phyloP scores from a whole-genome alignment of 2,888 invertebrate genomes.

The Bembecia ichneumoniformis region DNA sequence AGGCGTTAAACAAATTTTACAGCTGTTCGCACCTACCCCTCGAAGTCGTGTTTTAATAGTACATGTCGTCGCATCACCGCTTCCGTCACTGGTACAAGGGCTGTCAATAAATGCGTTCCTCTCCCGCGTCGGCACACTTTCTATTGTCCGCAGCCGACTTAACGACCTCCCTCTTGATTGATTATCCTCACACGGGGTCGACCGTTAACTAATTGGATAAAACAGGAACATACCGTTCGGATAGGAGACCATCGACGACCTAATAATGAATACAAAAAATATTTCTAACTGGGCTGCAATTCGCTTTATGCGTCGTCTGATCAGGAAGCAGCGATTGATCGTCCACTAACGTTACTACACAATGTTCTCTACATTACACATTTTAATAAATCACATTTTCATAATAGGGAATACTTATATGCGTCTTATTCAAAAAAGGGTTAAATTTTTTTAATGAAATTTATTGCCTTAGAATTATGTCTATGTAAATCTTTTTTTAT shows the following conservation, averaged over 20 bases:
- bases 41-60: conserved; percentile 2
- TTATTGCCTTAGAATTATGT: no score
- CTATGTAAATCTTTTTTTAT: no score
- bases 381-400: no score
- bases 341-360: no score
- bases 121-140: conserved; percentile 4
- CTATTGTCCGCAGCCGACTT: conserved; percentile 10
- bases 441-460: no score
- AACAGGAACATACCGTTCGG: neutral
- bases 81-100: conserved; percentile 24
- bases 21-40: neutral
- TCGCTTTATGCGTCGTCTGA: no score
- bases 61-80: conserved; percentile 5
- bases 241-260: neutral
- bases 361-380: no score
- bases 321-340: no score
- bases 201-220: neutral
- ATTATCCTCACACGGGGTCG: conserved; percentile 6
- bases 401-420: no score
- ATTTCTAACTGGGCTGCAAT: neutral
- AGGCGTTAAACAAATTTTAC: no score
- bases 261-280: neutral
- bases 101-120: conserved; percentile 18
- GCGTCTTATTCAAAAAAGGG: no score
- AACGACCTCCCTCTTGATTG: conserved; percentile 10